Percentiles rank a stretch among this genome's conserved stretches.
phyloP scores from a whole-genome alignment of 2,888 invertebrate genomes.

The Diplazon laetatorius region DNA sequence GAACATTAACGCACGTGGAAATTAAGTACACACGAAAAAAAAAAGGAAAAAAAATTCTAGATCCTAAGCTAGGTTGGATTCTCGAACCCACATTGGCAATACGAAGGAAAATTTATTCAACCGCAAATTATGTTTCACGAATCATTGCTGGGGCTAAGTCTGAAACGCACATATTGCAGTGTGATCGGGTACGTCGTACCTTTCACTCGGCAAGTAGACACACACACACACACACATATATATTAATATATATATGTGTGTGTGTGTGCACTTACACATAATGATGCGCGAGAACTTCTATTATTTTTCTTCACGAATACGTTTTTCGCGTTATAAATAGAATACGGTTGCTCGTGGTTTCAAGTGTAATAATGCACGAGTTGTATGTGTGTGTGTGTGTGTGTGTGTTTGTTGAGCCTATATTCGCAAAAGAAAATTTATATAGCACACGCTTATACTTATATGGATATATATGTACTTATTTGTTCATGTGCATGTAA shows the following conservation, averaged over 20 bases:
- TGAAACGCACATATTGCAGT: slow-evolving; percentile 37
- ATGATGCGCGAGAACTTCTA: no score
- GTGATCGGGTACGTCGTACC: slow-evolving; percentile 39
- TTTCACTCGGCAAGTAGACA: slow-evolving; percentile 51
- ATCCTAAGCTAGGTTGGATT: no score
- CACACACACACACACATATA: not conserved
- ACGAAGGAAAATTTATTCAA: no score
- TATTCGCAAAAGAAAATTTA: not conserved
- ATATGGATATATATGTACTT: no score
- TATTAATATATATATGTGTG: no score
- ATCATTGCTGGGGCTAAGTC: slow-evolving; percentile 39
- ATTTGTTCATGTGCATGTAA: no score
- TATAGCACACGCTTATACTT: slow-evolving; percentile 1
- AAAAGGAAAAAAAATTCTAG: no score
- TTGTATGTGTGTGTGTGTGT: not conserved
- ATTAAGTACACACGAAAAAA: no score
- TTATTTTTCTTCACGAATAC: slow-evolving; percentile 35
- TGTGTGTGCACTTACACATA: no score
- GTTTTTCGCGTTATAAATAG: slow-evolving; percentile 44
- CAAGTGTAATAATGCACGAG: not conserved
- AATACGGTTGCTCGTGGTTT: slow-evolving; percentile 1
- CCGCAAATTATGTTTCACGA: slow-evolving; percentile 55
- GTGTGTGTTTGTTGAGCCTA: no score
- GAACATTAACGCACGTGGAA: no score
- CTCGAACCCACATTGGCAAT: no score